Evolutionary conservation across 2,797 vertebrate species (phyloP).

Genomic region (Sebastes jordani): DNA sequence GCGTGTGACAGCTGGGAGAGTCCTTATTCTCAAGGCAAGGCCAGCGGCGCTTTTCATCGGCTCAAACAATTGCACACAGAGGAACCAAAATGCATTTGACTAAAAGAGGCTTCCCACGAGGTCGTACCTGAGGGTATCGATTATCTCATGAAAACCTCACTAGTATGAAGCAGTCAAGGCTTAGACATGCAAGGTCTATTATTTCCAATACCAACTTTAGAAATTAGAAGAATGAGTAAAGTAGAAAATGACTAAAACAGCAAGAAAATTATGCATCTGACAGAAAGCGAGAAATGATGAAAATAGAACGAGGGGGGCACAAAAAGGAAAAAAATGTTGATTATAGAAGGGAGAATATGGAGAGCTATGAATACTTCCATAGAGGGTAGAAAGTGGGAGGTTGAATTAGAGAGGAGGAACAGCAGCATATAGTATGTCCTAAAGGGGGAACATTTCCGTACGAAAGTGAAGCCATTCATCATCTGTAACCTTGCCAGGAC

Average conservation of each 20-base stretch:
- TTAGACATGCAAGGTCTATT: not conserved
- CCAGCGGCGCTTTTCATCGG: not conserved
- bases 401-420: slow-evolving; percentile 25
- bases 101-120: slow-evolving; percentile 1
- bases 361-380: not conserved
- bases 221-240: not conserved
- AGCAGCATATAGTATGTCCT: slow-evolving; percentile 21
- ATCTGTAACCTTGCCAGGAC: slow-evolving; percentile 55
- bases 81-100: slow-evolving; percentile 6
- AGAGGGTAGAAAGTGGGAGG: slow-evolving; percentile 4
- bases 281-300: not conserved
- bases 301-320: slow-evolving; percentile 1
- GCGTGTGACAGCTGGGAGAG: not conserved
- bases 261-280: not conserved
- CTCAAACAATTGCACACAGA: slow-evolving; percentile 21
- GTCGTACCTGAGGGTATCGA: slow-evolving; percentile 16
- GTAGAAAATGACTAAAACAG: not conserved
- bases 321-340: not conserved
- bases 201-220: not conserved
- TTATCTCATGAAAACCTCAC: slow-evolving; percentile 21
- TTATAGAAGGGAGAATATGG: slow-evolving; percentile 4
- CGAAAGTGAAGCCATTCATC: slow-evolving; percentile 49
- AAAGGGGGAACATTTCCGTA: slow-evolving; percentile 24
- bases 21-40: not conserved
- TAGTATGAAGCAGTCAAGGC: not conserved